Conservation (phyloP, 2,888 invertebrate genomes). For the Pyrrhia umbra region DNA sequence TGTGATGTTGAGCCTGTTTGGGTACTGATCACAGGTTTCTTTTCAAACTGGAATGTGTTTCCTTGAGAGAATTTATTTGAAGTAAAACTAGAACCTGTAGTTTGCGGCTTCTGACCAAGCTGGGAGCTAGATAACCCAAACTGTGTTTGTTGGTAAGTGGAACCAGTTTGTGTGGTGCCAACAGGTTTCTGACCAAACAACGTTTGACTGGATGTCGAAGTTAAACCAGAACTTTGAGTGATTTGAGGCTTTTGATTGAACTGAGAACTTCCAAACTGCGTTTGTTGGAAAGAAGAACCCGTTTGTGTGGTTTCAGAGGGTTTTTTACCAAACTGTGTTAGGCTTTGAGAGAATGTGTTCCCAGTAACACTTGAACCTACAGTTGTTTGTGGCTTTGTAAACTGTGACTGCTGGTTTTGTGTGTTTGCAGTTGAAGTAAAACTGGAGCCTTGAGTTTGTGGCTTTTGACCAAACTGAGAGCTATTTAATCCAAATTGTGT, state of each 20-base stretch:
- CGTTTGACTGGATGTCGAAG: constrained; percentile 2
- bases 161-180: background rate
- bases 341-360: constrained; percentile 10
- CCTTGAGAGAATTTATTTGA: background rate
- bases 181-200: background rate
- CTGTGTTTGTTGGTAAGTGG: constrained; percentile 8
- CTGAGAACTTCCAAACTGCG: constrained; percentile 18
- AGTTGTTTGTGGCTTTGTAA: constrained; percentile 5
- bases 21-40: constrained; percentile 16
- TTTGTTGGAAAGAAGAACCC: constrained; percentile 34
- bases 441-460: constrained; percentile 28
- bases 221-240: constrained; percentile 14
- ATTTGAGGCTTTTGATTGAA: constrained; percentile 17
- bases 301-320: constrained; percentile 15
- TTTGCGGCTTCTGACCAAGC: constrained; percentile 11
- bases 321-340: constrained; percentile 23
- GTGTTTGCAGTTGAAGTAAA: constrained; percentile 5
- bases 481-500: constrained; percentile 12
- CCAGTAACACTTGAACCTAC: constrained; percentile 7
- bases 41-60: constrained; percentile 25
- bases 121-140: constrained; percentile 2
- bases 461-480: constrained; percentile 18
- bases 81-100: constrained; percentile 11
- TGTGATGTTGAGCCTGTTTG: constrained; percentile 28
- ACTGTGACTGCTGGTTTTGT: constrained; percentile 13